A percentile compares a stretch with the other conserved stretches of the same genome.
These are phyloP conservation scores for Osmoderma eremita DNA, from an alignment of 2,888 invertebrate genomes.

Conservation along the genomic window DNA sequence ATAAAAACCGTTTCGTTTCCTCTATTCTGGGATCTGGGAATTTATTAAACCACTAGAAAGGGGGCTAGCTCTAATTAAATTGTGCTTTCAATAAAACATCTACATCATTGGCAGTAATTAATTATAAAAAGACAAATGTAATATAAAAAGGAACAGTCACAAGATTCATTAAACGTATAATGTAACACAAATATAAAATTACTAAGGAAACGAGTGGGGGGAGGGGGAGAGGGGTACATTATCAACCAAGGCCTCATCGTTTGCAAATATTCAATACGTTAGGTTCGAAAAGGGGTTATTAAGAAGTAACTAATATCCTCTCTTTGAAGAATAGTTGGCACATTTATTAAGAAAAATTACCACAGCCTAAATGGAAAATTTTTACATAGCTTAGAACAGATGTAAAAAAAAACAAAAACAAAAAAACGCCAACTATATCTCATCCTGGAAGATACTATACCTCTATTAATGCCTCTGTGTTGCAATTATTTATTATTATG, in stretches of 20 bases:
- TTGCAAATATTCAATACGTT: conserved; percentile 13
- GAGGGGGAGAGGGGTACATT: no score
- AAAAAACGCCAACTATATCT: conserved; percentile 8
- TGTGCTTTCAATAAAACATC: conserved; percentile 31
- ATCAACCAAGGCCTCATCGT: no score
- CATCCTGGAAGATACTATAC: no score
- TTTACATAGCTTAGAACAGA: conserved; percentile 9
- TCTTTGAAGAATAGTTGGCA: conserved; percentile 16
- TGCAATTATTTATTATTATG: no score
- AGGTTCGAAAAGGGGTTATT: not conserved
- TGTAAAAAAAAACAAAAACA: conserved; percentile 2
- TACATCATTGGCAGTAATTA: conserved; percentile 25
- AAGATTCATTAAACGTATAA: conserved; percentile 27
- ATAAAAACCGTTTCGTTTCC: not conserved
- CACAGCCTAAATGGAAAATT: conserved; percentile 32
- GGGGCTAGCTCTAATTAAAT: no score
- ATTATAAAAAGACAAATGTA: conserved; percentile 30
- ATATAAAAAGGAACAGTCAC: conserved; percentile 32
- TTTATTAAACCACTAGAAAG: conserved; percentile 2
- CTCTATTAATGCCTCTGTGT: not conserved
- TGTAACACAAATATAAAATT: conserved; percentile 31
- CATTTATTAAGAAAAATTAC: conserved; percentile 12
- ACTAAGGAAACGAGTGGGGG: conserved; percentile 8
- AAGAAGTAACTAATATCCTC: not conserved
- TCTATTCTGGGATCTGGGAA: not conserved